Percentiles rank a stretch among this genome's conserved stretches.
phyloP scores from a whole-genome alignment of 2,888 invertebrate genomes.

The Athetis lepigone region DNA sequence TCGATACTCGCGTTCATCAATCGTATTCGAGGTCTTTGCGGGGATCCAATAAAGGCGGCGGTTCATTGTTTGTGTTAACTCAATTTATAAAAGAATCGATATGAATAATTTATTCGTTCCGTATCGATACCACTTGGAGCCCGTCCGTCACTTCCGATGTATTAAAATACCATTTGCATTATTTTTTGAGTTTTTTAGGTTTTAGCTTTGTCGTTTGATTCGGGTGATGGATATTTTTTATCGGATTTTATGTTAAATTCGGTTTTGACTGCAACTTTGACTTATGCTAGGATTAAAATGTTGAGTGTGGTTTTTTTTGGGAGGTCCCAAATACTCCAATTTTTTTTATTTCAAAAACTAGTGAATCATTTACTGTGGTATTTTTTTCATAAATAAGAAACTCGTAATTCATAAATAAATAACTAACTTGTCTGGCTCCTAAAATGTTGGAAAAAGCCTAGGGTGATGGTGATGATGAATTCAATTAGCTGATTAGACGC shows the following conservation, averaged over 20 bases:
- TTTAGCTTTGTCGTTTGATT: constrained; percentile 3
- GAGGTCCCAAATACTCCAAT: no score
- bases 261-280: no score
- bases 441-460: no score
- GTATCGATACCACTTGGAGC: constrained; percentile 48
- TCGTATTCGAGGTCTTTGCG: constrained; percentile 44
- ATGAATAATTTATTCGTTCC: constrained; percentile 64
- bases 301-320: no score
- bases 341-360: no score
- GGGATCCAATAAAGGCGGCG: constrained; percentile 60
- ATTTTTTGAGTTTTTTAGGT: constrained; percentile 31
- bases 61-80: constrained; percentile 63
- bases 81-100: constrained; percentile 65
- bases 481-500: no score
- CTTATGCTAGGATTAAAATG: no score
- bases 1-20: constrained; percentile 57
- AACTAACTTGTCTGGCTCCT: no score
- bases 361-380: no score
- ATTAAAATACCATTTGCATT: constrained; percentile 54
- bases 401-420: no score
- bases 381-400: no score
- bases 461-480: no score
- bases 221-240: not conserved
- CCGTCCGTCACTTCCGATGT: constrained; percentile 40
- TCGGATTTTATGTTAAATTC: constrained; percentile 31